phyloP scores from a whole-genome alignment of 2,888 invertebrate species.

The Arge pagana region DNA sequence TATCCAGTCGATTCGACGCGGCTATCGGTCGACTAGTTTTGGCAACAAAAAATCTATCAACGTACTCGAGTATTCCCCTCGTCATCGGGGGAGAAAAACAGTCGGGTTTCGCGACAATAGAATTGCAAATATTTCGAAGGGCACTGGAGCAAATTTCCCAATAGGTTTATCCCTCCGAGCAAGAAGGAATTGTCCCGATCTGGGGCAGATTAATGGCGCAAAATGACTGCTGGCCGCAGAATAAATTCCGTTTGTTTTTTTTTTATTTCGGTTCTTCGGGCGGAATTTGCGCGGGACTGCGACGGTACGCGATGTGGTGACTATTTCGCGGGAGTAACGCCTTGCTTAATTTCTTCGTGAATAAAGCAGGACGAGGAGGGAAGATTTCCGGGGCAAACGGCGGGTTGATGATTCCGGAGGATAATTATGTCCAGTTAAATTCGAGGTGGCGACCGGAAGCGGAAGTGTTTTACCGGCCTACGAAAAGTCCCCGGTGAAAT shows the following conservation, averaged over 20 bases:
- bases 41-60: too few relatives aligned
- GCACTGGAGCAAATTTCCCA: background rate
- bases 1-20: constrained; percentile 5
- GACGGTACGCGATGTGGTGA: too few relatives aligned
- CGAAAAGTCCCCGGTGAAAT: background rate
- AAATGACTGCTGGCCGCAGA: constrained; percentile 6
- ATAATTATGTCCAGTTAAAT: constrained; percentile 5
- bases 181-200: background rate
- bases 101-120: constrained; percentile 2
- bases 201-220: constrained; percentile 9
- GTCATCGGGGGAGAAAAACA: constrained; percentile 1
- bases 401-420: constrained; percentile 6
- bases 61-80: background rate
- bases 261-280: background rate
- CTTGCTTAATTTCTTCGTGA: constrained; percentile 23
- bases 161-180: background rate
- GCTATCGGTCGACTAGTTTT: background rate
- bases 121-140: constrained; percentile 13
- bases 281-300: too few relatives aligned
- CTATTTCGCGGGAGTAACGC: constrained; percentile 28
- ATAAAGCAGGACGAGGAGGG: background rate
- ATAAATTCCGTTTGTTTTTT: background rate
- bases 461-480: constrained; percentile 18
- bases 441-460: constrained; percentile 13
- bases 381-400: too few relatives aligned